Conservation (phyloP, 1,140 invertebrate species). For the Aethina tumida region DNA sequence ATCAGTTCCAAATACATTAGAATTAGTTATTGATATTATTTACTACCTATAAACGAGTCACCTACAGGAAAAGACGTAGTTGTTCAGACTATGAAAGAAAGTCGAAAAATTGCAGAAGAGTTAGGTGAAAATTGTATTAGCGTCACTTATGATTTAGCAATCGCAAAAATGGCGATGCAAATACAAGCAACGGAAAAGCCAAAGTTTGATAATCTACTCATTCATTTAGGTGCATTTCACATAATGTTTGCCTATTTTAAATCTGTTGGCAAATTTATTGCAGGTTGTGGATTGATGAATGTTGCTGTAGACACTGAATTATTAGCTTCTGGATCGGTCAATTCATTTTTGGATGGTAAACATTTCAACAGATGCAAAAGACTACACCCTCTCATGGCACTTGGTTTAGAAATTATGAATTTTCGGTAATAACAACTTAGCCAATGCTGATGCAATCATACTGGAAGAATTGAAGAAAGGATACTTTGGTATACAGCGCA, state of each 20-base stretch:
- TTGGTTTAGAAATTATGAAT: conserved; percentile 20
- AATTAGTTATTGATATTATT: conserved; percentile 12
- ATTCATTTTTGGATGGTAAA: conserved; percentile 15
- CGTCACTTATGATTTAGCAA: conserved; percentile 34
- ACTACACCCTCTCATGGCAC: conserved; percentile 27
- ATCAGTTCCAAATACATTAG: conserved; percentile 4
- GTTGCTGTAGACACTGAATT: conserved; percentile 29
- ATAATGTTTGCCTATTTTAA: conserved; percentile 34
- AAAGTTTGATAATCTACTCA: conserved; percentile 31
- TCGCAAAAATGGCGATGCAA: conserved; percentile 32
- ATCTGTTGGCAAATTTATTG: conserved; percentile 31
- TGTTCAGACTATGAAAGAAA: conserved; percentile 15
- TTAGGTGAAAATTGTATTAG: conserved; percentile 3
- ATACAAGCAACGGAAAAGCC: conserved; percentile 30
- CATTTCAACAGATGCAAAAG: conserved; percentile 33
- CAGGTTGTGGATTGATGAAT: conserved; percentile 28
- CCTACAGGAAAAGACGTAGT: conserved; percentile 15
- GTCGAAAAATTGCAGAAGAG: conserved; percentile 12
- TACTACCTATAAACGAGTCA: conserved; percentile 20
- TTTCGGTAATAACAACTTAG: conserved; percentile 19
- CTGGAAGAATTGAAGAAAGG: neutral
- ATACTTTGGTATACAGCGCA: conserved; percentile 12
- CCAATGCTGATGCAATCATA: conserved; percentile 18
- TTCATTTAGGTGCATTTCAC: conserved; percentile 34
- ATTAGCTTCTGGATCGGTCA: conserved; percentile 30